Evolutionary conservation across 2,113 vertebrate genomes (phyloP), one percentile per base, ranked within the genome.

Genomic region (Lontra canadensis): DNA sequence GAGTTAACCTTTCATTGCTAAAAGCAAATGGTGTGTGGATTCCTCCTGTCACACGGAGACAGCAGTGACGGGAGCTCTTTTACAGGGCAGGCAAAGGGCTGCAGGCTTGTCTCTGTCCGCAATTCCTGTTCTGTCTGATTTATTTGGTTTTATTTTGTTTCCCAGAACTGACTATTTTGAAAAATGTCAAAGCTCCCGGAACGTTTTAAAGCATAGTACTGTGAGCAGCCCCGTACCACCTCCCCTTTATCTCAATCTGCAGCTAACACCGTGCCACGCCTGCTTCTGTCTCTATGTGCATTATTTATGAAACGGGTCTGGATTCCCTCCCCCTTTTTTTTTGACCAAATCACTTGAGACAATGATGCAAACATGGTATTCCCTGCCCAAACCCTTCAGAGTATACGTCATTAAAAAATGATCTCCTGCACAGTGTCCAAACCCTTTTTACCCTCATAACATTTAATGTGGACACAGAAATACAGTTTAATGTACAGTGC

Each of bases 221-320:
- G 14, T 7, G 55, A 34, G 25, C 8, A 29, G 36, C 21, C 18
- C 7, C 23, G 0, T 1, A 3, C 29, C 12, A 1, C 44, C 6
- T 4, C 23, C 26, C 69, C 61, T 73, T 39, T 9, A 63, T 26
- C 83, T 69, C 55, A 2, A 4, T 15, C 71, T 0, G 52, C 87
- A 88, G 61, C 69, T 3, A 10, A 34, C 10, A 0, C 12, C 6
- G 3, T 0, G 5, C 11, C 31, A 0, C 0, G 12, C 61, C 6
- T 0, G 29, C 55, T 34, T 49, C 63, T 2, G 52, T 23, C 39
- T 59, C 86, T 73, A 1, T 10, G 6, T 18, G 26, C 4, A 9
- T 85, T 52, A 34, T 61, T 89, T 73, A n/a, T 13, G 44, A 25
- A 7, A 6, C 2, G 5, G 18, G 36, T 61, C 23, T 42, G 21